A percentile compares a stretch with the other conserved stretches of the same genome.
Conservation (phyloP, 1,140 invertebrate species). For the Phymastichus coffea region DNA sequence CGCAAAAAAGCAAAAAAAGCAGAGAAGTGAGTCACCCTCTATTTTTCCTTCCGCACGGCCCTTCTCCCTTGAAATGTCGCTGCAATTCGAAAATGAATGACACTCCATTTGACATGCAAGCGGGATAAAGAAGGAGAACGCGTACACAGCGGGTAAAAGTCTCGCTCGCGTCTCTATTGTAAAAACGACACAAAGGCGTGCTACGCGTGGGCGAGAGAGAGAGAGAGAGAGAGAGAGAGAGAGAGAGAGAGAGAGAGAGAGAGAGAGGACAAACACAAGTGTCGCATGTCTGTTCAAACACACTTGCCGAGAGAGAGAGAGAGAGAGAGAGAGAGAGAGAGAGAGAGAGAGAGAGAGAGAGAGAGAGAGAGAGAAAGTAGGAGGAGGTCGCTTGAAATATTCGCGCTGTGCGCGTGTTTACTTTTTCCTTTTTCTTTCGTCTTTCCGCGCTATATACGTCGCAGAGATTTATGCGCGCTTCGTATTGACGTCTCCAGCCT, state of each 20-base stretch:
- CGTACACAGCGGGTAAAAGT: conserved; percentile 11
- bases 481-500: not conserved
- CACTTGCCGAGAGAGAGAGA: conserved; percentile 25
- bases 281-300: conserved; percentile 49
- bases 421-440: too few relatives aligned
- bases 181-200: conserved; percentile 41
- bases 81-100: conserved; percentile 39
- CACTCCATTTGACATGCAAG: conserved; percentile 33
- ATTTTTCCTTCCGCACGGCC: conserved; percentile 8
- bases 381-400: not conserved
- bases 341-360: not conserved
- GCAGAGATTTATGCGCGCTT: not conserved
- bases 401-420: not conserved
- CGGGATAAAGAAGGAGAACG: conserved; percentile 22
- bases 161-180: conserved; percentile 36
- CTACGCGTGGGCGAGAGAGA: not conserved
- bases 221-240: not conserved
- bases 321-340: not conserved
- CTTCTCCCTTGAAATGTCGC: conserved; percentile 30
- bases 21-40: not conserved
- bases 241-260: conserved; percentile 12
- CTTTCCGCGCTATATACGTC: too few relatives aligned
- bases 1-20: not conserved
- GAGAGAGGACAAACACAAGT: conserved; percentile 39
- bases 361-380: not conserved